Percentiles rank a stretch among this genome's conserved stretches.
Evolutionary conservation across 2,888 invertebrate species (phyloP).

Genomic region (Plemyria rubiginata): DNA sequence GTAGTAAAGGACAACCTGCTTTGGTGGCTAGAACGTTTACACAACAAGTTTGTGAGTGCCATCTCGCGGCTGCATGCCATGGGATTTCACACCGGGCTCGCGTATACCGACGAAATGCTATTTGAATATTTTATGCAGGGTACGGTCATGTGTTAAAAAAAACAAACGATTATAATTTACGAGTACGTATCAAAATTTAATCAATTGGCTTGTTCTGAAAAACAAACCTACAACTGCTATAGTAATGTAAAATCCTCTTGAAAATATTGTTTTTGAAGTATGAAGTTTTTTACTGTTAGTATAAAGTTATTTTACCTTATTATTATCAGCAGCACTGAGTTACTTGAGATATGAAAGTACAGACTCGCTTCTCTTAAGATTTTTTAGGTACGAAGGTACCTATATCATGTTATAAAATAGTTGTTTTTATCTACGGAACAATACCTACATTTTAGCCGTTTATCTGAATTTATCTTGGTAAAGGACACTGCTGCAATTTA

Average conservation of each 20-base stretch:
- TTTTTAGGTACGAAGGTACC: too few relatives aligned
- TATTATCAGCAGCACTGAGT: background rate
- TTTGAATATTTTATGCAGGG: constrained; percentile 75
- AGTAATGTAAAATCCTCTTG: too few relatives aligned
- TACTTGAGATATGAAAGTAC: background rate
- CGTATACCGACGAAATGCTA: constrained; percentile 60
- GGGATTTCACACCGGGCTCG: constrained; percentile 53
- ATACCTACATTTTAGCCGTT: too few relatives aligned
- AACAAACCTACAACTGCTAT: too few relatives aligned
- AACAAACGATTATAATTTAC: background rate
- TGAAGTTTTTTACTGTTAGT: too few relatives aligned
- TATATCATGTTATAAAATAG: too few relatives aligned
- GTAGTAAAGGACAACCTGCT: constrained; percentile 54
- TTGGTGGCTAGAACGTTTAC: constrained; percentile 51
- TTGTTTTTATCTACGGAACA: too few relatives aligned
- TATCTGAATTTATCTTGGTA: too few relatives aligned
- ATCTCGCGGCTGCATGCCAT: constrained; percentile 55
- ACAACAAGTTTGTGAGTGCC: constrained; percentile 49
- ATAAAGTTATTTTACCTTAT: too few relatives aligned
- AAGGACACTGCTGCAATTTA: constrained; percentile 59
- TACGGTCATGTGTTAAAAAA: background rate
- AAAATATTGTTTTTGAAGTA: too few relatives aligned
- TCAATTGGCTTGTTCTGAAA: background rate
- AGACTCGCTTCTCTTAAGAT: too few relatives aligned
- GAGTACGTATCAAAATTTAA: background rate